Conservation (phyloP, 2,113 vertebrate species). For the Brachyhypopomus gauderio region DNA sequence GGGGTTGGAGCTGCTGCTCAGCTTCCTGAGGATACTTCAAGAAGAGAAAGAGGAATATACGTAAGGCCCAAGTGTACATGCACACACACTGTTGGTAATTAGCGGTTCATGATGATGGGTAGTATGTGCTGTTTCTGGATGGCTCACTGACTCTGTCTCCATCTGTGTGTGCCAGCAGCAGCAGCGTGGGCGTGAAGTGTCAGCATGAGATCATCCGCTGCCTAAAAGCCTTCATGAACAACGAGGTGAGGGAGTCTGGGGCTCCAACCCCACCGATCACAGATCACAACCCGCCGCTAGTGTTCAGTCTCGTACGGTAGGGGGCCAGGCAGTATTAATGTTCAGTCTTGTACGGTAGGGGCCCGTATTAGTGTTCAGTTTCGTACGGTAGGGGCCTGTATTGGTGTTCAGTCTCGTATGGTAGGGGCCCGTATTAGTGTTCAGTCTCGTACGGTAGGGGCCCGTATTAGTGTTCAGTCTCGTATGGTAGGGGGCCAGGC, state of each 20-base stretch:
- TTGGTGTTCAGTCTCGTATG: no score
- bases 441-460: no score
- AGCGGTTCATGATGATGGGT: no score
- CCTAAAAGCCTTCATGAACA: constrained; percentile 93
- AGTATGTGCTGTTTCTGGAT: neutral
- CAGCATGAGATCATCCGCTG: constrained; percentile 88
- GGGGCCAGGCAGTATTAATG: no score
- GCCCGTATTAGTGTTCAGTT: no score
- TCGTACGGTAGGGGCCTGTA: no score
- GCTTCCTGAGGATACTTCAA: constrained; percentile 80
- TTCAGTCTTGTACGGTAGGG: no score
- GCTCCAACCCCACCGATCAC: no score
- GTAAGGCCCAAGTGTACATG: constrained; percentile 66
- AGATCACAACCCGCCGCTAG: neutral
- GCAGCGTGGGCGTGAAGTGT: constrained; percentile 73
- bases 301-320: no score
- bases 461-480: no score
- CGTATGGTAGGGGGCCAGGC: no score
- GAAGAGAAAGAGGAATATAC: constrained; percentile 81
- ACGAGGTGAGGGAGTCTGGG: constrained; percentile 75
- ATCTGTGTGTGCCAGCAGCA: constrained; percentile 10
- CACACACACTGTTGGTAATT: neutral
- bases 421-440: no score
- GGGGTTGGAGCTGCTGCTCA: constrained; percentile 81
- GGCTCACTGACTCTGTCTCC: neutral